Conservation (phyloP, 2,113 vertebrate species). For the Aptenodytes forsteri region DNA sequence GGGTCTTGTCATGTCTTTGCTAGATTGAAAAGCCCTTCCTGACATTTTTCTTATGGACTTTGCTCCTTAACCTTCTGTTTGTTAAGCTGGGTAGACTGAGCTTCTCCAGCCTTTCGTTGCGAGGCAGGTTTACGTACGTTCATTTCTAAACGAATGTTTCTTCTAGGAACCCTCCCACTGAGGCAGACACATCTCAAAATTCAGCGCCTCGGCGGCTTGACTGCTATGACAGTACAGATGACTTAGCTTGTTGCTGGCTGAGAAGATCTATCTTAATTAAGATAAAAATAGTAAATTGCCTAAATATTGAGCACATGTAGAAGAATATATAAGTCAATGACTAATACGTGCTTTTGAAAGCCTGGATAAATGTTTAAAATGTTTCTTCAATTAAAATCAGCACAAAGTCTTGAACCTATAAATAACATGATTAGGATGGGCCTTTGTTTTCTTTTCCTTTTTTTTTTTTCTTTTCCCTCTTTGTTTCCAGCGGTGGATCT, state of each 20-base stretch:
- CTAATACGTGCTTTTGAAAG: conserved; percentile 75
- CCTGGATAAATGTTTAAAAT: conserved; percentile 71
- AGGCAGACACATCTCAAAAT: conserved; percentile 62
- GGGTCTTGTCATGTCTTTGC: background rate
- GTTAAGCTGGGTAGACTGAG: background rate
- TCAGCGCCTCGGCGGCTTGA: conserved; percentile 19
- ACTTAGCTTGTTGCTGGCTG: conserved; percentile 69
- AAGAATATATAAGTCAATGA: conserved; percentile 75
- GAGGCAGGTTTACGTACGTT: background rate
- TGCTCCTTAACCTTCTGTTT: background rate
- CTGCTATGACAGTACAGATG: conserved; percentile 62
- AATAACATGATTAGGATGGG: conserved; percentile 53
- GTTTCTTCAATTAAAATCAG: conserved; percentile 73
- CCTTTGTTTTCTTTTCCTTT: conserved; percentile 22
- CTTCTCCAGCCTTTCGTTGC: background rate
- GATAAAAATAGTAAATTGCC: conserved; percentile 79
- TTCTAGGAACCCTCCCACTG: conserved; percentile 27
- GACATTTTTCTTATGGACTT: background rate
- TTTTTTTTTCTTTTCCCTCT: background rate
- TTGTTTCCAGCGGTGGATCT: background rate
- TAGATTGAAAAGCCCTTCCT: background rate
- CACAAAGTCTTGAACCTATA: conserved; percentile 66
- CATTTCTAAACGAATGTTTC: conserved; percentile 9
- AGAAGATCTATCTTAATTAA: conserved; percentile 77
- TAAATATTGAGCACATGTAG: conserved; percentile 80